A percentile compares a stretch with the other conserved stretches of the same genome.
These are phyloP conservation scores for Podargus strigoides DNA, from an alignment of 2,797 vertebrate genomes.

Conservation along the genomic window DNA sequence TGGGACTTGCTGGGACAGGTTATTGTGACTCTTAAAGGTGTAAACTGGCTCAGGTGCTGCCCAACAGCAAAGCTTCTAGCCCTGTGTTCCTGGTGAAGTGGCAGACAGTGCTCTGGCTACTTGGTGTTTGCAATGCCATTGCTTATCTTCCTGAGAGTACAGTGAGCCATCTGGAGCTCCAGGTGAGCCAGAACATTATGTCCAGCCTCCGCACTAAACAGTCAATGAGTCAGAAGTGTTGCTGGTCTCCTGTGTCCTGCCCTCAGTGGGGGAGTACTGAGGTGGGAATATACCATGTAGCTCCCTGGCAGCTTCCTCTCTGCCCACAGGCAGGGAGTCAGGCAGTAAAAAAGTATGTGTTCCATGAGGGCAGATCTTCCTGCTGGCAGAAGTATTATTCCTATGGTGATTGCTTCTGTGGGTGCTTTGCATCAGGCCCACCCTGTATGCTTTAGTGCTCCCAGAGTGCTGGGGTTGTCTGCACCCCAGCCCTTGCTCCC, in stretches of 20 bases:
- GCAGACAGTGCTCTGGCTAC: not conserved
- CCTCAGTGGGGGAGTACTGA: not conserved
- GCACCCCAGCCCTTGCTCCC: not conserved
- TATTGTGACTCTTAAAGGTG: not conserved
- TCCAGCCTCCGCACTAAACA: not conserved
- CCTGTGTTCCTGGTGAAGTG: not conserved
- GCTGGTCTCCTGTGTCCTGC: not conserved
- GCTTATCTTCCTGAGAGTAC: not conserved
- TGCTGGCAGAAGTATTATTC: not conserved
- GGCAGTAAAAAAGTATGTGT: not conserved
- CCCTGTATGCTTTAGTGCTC: not conserved
- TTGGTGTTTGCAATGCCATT: not conserved
- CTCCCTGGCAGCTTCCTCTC: not conserved
- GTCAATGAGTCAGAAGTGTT: not conserved
- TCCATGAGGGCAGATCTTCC: not conserved
- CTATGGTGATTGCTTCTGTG: not conserved
- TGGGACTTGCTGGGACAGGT: not conserved
- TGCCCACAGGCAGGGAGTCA: not conserved
- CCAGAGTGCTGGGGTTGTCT: not conserved
- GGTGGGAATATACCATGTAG: not conserved
- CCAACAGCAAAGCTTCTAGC: not conserved
- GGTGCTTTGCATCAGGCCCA: not conserved
- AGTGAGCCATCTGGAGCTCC: not conserved
- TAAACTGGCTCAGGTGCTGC: not conserved
- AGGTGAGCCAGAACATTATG: not conserved